Conservation (phyloP, 2,888 invertebrate genomes). For the Caenorhabditis becei region DNA sequence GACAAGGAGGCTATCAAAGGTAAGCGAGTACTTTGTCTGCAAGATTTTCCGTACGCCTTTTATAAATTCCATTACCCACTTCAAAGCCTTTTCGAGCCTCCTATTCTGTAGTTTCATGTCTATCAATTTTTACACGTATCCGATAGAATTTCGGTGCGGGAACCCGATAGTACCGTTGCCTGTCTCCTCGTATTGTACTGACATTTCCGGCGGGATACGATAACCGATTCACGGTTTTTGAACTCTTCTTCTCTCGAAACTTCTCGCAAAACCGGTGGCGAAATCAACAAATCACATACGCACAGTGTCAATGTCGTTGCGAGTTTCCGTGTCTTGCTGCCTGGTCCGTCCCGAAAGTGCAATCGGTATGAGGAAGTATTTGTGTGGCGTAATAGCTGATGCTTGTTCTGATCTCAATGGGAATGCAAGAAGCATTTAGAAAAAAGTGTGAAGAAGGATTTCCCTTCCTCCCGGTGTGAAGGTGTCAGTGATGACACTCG, state of each 20-base stretch:
- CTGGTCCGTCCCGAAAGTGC: not conserved
- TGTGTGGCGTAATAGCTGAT: not conserved
- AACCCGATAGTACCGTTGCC: slow-evolving; percentile 4
- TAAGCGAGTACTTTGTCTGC: slow-evolving; percentile 41
- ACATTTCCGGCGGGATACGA: slow-evolving; percentile 16
- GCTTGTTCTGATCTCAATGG: not conserved
- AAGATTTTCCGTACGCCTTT: too few relatives aligned
- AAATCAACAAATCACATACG: slow-evolving; percentile 9
- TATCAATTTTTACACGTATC: slow-evolving; percentile 9
- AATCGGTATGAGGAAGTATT: slow-evolving; percentile 1
- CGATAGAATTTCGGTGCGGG: not conserved
- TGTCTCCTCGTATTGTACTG: slow-evolving; percentile 32
- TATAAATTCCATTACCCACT: too few relatives aligned
- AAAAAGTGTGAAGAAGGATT: slow-evolving; percentile 11
- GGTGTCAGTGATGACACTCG: slow-evolving; percentile 39
- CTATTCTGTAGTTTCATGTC: not conserved
- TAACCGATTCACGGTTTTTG: slow-evolving; percentile 18
- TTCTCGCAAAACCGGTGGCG: slow-evolving; percentile 1
- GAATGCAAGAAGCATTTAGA: not conserved
- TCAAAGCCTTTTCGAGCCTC: not conserved
- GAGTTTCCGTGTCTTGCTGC: not conserved
- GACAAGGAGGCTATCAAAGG: slow-evolving; percentile 71
- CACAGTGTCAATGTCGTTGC: slow-evolving; percentile 1
- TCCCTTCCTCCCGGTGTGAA: slow-evolving; percentile 8
- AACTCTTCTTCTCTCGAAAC: slow-evolving; percentile 19